These are phyloP conservation scores for Solenopsis invicta DNA, from an alignment of 1,140 invertebrate species.

Conservation along the genomic window DNA sequence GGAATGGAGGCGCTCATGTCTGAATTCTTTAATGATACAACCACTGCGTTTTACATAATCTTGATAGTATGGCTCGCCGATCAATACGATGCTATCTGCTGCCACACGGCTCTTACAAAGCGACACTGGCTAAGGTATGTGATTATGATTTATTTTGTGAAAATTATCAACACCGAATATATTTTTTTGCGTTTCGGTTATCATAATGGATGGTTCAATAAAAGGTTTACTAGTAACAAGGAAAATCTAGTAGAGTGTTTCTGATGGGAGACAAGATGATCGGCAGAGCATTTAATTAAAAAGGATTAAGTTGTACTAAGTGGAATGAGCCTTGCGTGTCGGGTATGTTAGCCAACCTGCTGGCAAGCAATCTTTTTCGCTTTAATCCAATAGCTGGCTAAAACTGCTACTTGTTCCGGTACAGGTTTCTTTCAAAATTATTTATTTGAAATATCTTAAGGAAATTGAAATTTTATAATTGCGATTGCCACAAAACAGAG, in stretches of 20 bases:
- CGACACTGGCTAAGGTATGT: conserved; percentile 97
- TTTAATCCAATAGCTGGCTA: conserved; percentile 70
- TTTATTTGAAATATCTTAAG: neutral
- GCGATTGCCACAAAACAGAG: neutral
- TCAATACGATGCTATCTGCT: conserved; percentile 99
- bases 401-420: conserved; percentile 74
- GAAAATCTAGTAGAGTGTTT: neutral
- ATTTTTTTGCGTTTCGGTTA: neutral
- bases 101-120: conserved; percentile 97
- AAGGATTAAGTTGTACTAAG: conserved; percentile 82
- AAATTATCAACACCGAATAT: neutral
- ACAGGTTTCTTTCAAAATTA: neutral
- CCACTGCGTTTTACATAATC: conserved; percentile 99
- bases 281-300: conserved; percentile 83
- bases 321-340: conserved; percentile 74
- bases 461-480: neutral
- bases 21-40: conserved; percentile 99
- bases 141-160: conserved; percentile 33
- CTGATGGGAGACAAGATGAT: conserved; percentile 58
- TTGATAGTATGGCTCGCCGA: conserved; percentile 99
- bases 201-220: neutral
- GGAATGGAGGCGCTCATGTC: conserved; percentile 99
- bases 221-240: neutral
- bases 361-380: conserved; percentile 27
- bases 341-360: conserved; percentile 27